Evolutionary conservation across 2,797 vertebrate genomes (phyloP), one percentile per base, ranked within the genome.

Genomic region (Euphonia xanthogaster): DNA sequence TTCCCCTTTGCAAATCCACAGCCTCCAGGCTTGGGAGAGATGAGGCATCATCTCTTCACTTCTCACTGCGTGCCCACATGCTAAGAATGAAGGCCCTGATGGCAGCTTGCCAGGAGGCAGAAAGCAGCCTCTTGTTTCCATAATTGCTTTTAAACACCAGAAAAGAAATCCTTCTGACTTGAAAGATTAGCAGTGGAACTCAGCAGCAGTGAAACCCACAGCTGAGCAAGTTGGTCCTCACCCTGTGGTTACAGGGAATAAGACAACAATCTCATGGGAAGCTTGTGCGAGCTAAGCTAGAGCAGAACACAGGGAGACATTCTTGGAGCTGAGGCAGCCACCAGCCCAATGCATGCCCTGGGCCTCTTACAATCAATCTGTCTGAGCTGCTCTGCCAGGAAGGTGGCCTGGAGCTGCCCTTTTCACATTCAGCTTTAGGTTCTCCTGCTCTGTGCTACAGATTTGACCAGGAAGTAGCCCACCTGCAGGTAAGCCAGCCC

Each of bases 391-490:
- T 80, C 80, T 50, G 88, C 86, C 76, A 72, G 35, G 21, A 66
- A 81, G n/a, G 44, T 39, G 74, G 42, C 78, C 2, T 0, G 25
- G 53, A 93, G 87, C 94, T 97, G 92, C 92, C 75, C 78, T 90
- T 79, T 92, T 85, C 92, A 97, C 82, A 96, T 93, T 95, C 92
- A 71, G 71, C 50, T 92, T 94, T 86, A 75, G 62, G 48, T 74
- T 86, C 45, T 91, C 33, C 33, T 82, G 77, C 47, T 94, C 74
- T 76, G 67, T 86, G 76, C 85, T 90, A 76, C 25, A 73, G 48
- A 84, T 94, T 47, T 33, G 73, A 71, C 61, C 10, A 76, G 48
- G 76, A 89, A 91, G 71, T 40, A 78, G 61, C 67, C 48, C 30
- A 65, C 24, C 44, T 73, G 23, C 4, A 72, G 28, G 50, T 53